phyloP scores from a whole-genome alignment of 2,888 invertebrate genomes.

The Apotomis betuletana region DNA sequence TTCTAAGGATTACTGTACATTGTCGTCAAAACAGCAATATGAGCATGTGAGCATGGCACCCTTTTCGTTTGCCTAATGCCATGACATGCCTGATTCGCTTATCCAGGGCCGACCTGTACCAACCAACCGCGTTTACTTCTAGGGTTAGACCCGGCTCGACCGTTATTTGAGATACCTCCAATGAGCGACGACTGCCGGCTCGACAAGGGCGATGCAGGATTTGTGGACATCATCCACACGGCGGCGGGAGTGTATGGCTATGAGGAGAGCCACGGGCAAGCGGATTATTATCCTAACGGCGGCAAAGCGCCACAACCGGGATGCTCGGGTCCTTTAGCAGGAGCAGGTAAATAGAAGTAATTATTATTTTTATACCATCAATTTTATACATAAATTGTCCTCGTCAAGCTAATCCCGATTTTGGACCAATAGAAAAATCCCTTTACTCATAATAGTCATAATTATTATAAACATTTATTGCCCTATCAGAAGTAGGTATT shows the following conservation, averaged over 20 bases:
- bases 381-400: too few relatives aligned
- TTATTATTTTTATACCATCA: too few relatives aligned
- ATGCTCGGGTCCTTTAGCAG: slow-evolving; percentile 78
- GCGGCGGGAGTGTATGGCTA: slow-evolving; percentile 87
- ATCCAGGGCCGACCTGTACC: not conserved
- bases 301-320: slow-evolving; percentile 88
- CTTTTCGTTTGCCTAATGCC: too few relatives aligned
- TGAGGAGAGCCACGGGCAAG: slow-evolving; percentile 85
- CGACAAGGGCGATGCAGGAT: slow-evolving; percentile 86
- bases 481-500: too few relatives aligned
- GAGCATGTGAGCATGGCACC: too few relatives aligned
- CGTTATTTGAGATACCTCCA: slow-evolving; percentile 82
- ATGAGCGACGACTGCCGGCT: slow-evolving; percentile 71
- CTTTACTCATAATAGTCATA: too few relatives aligned
- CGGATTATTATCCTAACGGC: slow-evolving; percentile 90
- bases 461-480: too few relatives aligned
- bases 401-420: too few relatives aligned
- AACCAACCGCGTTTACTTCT: slow-evolving; percentile 23
- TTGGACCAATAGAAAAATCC: too few relatives aligned
- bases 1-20: too few relatives aligned
- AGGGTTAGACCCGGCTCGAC: slow-evolving; percentile 87
- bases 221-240: slow-evolving; percentile 90
- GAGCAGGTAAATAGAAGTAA: slow-evolving; percentile 56
- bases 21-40: too few relatives aligned
- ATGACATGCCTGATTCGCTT: too few relatives aligned